phyloP scores from a whole-genome alignment of 2,113 vertebrate genomes.

The Shinisaurus crocodilurus region DNA sequence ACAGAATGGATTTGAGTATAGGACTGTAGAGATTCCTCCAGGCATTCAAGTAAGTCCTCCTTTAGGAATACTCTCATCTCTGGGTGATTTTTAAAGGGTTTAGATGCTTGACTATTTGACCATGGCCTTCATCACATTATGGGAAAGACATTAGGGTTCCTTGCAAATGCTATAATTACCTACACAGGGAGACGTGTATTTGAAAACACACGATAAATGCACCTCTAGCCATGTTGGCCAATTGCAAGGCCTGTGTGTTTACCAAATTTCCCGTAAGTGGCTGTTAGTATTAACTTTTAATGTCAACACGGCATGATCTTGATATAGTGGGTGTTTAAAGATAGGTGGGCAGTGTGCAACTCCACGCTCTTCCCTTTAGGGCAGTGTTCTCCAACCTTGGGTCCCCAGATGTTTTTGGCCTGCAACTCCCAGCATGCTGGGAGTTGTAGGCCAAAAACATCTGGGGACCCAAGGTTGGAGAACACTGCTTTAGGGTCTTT shows the following conservation, averaged over 20 bases:
- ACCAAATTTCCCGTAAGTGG: neutral
- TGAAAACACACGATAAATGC: neutral
- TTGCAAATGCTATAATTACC: neutral
- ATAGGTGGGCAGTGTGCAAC: too few species aligned
- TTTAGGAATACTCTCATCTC: neutral
- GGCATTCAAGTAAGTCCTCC: neutral
- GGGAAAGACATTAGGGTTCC: neutral
- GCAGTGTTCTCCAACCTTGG: too few species aligned
- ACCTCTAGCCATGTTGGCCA: neutral
- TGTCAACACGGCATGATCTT: neutral
- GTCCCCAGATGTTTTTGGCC: too few species aligned
- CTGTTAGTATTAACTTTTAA: neutral
- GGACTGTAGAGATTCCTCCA: too few species aligned
- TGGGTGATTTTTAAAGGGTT: neutral
- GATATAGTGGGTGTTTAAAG: neutral
- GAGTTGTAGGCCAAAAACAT: too few species aligned
- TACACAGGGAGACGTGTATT: too few species aligned
- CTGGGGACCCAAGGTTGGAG: too few species aligned
- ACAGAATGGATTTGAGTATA: too few species aligned
- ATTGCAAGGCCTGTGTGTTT: neutral
- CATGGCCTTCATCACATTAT: neutral
- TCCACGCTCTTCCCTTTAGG: too few species aligned
- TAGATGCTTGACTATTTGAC: neutral
- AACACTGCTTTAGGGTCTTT: too few species aligned
- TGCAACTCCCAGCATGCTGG: too few species aligned